Conservation (phyloP, 2,888 invertebrate species). For the Mesochorus sp. region DNA sequence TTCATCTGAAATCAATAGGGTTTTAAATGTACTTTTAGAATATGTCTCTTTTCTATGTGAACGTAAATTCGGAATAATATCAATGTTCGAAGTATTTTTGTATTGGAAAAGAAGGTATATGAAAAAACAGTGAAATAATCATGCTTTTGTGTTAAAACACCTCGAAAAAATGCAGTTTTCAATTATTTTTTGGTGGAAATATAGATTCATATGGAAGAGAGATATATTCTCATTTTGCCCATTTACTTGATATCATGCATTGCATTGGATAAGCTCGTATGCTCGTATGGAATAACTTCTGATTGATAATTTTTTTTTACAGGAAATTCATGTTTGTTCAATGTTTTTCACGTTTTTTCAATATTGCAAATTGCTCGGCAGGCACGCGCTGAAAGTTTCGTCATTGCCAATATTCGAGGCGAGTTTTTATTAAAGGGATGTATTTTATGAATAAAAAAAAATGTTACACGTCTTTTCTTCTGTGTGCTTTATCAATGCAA, state of each 20-base stretch:
- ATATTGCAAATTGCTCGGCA: conserved; percentile 18
- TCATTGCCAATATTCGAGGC: conserved; percentile 6
- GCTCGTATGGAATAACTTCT: conserved; percentile 23
- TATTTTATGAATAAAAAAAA: neutral
- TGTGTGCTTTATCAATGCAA: neutral
- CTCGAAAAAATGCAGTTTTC: too few relatives aligned
- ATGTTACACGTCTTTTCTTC: conserved; percentile 4
- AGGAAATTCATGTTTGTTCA: neutral
- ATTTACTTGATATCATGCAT: neutral
- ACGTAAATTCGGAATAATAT: too few relatives aligned
- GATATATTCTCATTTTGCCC: neutral
- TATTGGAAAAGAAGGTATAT: too few relatives aligned
- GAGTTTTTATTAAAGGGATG: neutral
- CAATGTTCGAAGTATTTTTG: too few relatives aligned
- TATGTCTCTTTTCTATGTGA: too few relatives aligned
- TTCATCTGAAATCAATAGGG: too few relatives aligned
- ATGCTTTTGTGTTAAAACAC: too few relatives aligned
- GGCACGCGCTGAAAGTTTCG: neutral
- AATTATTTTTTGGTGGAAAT: too few relatives aligned
- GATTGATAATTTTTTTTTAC: conserved; percentile 37
- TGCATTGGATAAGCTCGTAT: neutral
- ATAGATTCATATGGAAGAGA: neutral
- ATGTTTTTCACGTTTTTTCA: conserved; percentile 8
- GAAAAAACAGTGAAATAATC: too few relatives aligned
- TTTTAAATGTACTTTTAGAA: too few relatives aligned